Evolutionary conservation across 2,113 vertebrate genomes (phyloP).

Genomic region (Melanostigma gelatinosum): DNA sequence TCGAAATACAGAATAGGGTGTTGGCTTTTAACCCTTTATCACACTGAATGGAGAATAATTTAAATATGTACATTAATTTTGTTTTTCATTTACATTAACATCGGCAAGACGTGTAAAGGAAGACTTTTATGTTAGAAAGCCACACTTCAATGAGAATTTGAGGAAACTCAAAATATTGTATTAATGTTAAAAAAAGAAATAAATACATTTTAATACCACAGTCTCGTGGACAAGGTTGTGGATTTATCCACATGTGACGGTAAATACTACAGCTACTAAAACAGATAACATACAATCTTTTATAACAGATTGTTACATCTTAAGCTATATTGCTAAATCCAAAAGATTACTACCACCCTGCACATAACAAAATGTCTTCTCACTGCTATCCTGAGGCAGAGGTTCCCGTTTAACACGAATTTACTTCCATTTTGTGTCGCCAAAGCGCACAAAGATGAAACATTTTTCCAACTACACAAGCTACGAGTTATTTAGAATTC

Average conservation of each 20-base stretch:
- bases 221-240: constrained; percentile 20
- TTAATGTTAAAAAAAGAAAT: constrained; percentile 45
- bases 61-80: constrained; percentile 55
- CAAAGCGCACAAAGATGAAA: constrained; percentile 10
- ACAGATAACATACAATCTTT: constrained; percentile 5
- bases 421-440: too few species aligned
- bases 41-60: constrained; percentile 72
- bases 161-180: constrained; percentile 14
- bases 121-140: constrained; percentile 38
- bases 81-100: constrained; percentile 36
- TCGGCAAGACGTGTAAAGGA: constrained; percentile 13
- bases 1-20: constrained; percentile 88
- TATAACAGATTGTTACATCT: constrained; percentile 24
- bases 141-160: constrained; percentile 29
- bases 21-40: constrained; percentile 98
- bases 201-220: constrained; percentile 33
- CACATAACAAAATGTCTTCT: constrained; percentile 52
- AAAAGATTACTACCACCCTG: constrained; percentile 50
- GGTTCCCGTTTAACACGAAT: constrained; percentile 14
- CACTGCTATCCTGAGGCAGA: constrained; percentile 28
- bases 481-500: constrained; percentile 13
- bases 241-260: constrained; percentile 22
- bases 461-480: constrained; percentile 19
- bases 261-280: constrained; percentile 14
- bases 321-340: constrained; percentile 42